Evolutionary conservation across 2,888 invertebrate species (phyloP).

Genomic region (Tetrapedia diversipes): DNA sequence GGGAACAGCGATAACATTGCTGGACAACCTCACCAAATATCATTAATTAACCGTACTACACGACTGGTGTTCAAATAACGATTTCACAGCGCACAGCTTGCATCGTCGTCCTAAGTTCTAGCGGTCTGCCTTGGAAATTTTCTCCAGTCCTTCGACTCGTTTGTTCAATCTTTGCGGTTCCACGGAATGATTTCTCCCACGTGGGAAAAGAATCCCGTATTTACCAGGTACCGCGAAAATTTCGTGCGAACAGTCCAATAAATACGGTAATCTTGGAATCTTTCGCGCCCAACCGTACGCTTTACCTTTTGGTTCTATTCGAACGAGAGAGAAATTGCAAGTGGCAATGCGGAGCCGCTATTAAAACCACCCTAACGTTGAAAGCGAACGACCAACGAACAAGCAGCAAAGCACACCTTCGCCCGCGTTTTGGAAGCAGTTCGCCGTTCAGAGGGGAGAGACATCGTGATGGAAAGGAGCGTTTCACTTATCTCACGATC

Average conservation of each 20-base stretch:
- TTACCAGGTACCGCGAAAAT: too few relatives aligned
- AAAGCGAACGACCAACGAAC: neutral
- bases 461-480: constrained; percentile 59
- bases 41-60: constrained; percentile 68
- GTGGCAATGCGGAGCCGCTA: too few relatives aligned
- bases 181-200: too few relatives aligned
- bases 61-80: constrained; percentile 49
- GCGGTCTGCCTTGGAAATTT: constrained; percentile 6
- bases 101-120: constrained; percentile 2
- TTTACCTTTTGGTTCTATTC: too few relatives aligned
- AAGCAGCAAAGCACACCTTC: neutral
- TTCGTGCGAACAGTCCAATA: too few relatives aligned
- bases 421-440: constrained; percentile 9
- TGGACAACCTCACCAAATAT: constrained; percentile 68
- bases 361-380: neutral
- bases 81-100: constrained; percentile 43
- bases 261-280: too few relatives aligned
- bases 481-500: constrained; percentile 73
- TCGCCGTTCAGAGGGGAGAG: constrained; percentile 32
- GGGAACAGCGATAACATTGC: constrained; percentile 67
- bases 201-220: too few relatives aligned
- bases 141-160: neutral
- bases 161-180: too few relatives aligned
- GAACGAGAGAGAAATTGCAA: too few relatives aligned
- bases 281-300: too few relatives aligned